Evolutionary conservation across 1,140 invertebrate genomes (phyloP).

Genomic region (Popillia japonica): DNA sequence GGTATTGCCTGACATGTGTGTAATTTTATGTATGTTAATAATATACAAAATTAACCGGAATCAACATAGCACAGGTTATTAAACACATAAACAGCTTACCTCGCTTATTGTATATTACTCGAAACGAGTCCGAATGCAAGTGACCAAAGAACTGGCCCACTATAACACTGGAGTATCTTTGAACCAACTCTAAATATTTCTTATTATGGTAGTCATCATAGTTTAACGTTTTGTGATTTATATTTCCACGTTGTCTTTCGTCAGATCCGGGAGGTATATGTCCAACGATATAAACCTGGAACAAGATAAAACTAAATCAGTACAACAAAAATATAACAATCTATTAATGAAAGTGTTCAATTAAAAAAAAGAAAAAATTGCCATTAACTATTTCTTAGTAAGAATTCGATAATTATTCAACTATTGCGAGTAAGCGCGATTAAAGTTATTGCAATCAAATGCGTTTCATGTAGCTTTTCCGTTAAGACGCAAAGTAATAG

Average conservation of each 20-base stretch:
- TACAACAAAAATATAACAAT: no score
- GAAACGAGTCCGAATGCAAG: constrained; percentile 89
- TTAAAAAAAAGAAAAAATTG: no score
- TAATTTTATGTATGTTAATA: no score
- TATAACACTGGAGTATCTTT: constrained; percentile 79
- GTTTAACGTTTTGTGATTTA: constrained; percentile 64
- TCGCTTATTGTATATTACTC: constrained; percentile 80
- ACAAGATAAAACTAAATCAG: constrained; percentile 43
- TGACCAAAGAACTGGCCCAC: constrained; percentile 93
- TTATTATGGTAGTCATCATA: constrained; percentile 74
- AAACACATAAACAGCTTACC: constrained; percentile 62
- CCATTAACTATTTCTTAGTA: no score
- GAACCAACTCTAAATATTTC: constrained; percentile 76
- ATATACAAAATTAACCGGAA: no score
- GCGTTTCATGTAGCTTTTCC: background rate
- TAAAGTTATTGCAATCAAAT: constrained; percentile 6
- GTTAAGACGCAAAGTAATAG: background rate
- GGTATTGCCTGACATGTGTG: no score
- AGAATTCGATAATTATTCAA: background rate
- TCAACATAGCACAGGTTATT: no score
- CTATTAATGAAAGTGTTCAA: no score
- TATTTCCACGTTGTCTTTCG: constrained; percentile 74
- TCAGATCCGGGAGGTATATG: constrained; percentile 89
- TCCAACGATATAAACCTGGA: constrained; percentile 87
- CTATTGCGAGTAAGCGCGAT: background rate